These are phyloP conservation scores for Augochlorella aurata DNA, from an alignment of 2,888 invertebrate species.

Conservation along the genomic window DNA sequence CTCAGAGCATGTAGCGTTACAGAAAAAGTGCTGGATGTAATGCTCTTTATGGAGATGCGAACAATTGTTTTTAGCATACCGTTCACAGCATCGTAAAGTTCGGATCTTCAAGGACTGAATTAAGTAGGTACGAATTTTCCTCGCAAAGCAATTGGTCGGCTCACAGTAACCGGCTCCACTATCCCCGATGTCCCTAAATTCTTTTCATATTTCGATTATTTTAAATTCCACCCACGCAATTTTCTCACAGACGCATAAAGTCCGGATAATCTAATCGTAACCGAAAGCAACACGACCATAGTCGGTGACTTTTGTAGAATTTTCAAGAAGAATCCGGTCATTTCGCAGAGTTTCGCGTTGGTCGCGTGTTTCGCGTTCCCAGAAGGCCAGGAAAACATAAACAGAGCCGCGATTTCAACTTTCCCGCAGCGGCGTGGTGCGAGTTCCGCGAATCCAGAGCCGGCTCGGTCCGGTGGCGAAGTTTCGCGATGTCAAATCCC, in stretches of 20 bases:
- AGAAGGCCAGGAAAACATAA: conserved; percentile 7
- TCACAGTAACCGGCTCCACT: too few relatives aligned
- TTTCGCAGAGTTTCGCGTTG: neutral
- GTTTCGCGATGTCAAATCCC: conserved; percentile 58
- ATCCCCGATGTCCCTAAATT: too few relatives aligned
- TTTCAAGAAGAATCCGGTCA: neutral
- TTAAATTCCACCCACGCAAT: too few relatives aligned
- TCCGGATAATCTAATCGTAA: neutral
- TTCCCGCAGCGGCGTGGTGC: conserved; percentile 10
- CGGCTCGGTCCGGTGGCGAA: conserved; percentile 20
- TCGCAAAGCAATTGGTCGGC: too few relatives aligned
- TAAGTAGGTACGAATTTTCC: too few relatives aligned
- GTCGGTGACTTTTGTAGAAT: neutral
- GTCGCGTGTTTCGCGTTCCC: neutral
- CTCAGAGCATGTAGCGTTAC: too few relatives aligned
- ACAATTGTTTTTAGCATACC: too few relatives aligned
- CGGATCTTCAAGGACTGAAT: too few relatives aligned
- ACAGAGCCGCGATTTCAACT: conserved; percentile 22
- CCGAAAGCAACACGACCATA: neutral
- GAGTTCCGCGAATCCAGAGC: neutral
- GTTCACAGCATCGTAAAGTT: too few relatives aligned
- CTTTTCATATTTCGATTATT: too few relatives aligned
- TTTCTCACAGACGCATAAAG: neutral
- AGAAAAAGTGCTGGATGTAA: too few relatives aligned
- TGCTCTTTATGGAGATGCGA: too few relatives aligned